Base-by-base conservation (phyloP, 2,113 vertebrate species). In the Mohoua ochrocephala region DNA sequence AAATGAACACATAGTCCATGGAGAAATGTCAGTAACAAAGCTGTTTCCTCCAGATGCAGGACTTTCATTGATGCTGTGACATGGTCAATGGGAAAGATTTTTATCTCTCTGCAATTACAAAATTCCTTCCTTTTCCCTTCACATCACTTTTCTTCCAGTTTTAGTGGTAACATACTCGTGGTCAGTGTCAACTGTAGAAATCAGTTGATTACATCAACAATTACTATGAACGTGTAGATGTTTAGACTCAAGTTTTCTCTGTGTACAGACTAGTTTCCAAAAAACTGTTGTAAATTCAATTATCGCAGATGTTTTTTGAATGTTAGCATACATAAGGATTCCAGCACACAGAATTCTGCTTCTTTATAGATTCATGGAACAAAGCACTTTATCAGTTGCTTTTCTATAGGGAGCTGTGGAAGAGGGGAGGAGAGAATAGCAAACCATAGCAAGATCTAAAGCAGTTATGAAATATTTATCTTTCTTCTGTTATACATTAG, bases 391-490 rank as follows among this genome's bases (percentile, higher is more conserved):
- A 35, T 33, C n/a, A 17, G 42, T 24, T 65, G 37, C 15, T 88
- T 92, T 78, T 77, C 54, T 57, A 33, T 2, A 10, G 13, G 6
- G n/a, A 85, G 7, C 8, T 59, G 22, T 57, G 54, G 53, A 53
- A 47, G 35, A n/a, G 4, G 4, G 10, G 24, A 37, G 17, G 10
- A 68, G 24, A 65, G 14, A 92, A 86, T 1, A 1, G 24, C 23
- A 93, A 88, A 67, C 4, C 19, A 44, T 9, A 70, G 27, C 30
- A 83, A 86, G 50, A 80, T 63, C 53, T 86, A 70, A 92, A 80
- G 56, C 24, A 64, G 21, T 67, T 71, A 70, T 92, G 54, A 95
- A 96, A 96, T 93, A 95, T 87, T 93, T 91, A 91, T 91, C 49
- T 77, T 82, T 79, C 37, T 59, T 49, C 56, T 78, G 76, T 84